Conservation (phyloP, 2,888 invertebrate species). For the Aproaerema taeniolella region DNA sequence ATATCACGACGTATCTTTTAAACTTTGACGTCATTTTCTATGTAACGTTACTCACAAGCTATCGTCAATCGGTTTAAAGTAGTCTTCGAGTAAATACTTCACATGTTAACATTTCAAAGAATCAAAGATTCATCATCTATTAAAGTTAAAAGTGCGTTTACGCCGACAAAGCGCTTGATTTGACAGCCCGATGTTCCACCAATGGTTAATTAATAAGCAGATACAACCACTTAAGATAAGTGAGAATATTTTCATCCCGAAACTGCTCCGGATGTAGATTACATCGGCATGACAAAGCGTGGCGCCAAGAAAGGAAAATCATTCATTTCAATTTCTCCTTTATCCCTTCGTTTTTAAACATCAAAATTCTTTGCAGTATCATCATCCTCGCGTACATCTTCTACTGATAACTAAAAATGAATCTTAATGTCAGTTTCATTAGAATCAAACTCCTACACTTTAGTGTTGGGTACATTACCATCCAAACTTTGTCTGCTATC, state of each 20-base stretch:
- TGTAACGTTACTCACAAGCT: too few relatives aligned
- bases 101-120: constrained; percentile 50
- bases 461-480: constrained; percentile 37
- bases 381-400: constrained; percentile 24
- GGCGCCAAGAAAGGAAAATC: constrained; percentile 56
- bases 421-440: constrained; percentile 25
- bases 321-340: constrained; percentile 24
- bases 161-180: constrained; percentile 71
- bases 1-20: too few relatives aligned
- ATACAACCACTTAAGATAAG: constrained; percentile 77
- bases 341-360: constrained; percentile 13
- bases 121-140: constrained; percentile 66
- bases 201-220: constrained; percentile 75
- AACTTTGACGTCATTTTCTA: too few relatives aligned
- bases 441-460: constrained; percentile 28
- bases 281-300: constrained; percentile 74
- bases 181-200: constrained; percentile 69
- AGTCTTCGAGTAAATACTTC: too few relatives aligned
- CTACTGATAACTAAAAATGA: constrained; percentile 23
- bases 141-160: constrained; percentile 38
- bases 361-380: neutral
- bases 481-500: constrained; percentile 47
- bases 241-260: constrained; percentile 76
- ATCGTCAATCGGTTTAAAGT: too few relatives aligned
- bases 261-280: constrained; percentile 75